phyloP scores from a whole-genome alignment of 2,888 invertebrate species.

The Scrobipalpa atriplicella region DNA sequence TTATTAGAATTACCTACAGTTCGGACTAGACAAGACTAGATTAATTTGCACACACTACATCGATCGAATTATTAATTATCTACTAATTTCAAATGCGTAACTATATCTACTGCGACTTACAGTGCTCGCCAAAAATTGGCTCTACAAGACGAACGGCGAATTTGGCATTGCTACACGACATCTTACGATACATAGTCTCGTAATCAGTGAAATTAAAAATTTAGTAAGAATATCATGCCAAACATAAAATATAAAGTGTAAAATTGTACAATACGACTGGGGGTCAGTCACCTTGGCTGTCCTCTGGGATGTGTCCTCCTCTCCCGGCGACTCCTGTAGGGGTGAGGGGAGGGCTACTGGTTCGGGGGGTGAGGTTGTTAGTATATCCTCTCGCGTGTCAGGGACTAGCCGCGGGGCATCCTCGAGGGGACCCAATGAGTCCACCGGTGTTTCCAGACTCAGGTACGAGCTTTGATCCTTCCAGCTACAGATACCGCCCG shows the following conservation, averaged over 20 bases:
- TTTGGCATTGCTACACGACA: conserved; percentile 63
- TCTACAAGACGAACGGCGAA: conserved; percentile 78
- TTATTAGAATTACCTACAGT: conserved; percentile 45
- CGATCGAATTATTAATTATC: conserved; percentile 41
- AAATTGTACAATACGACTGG: conserved; percentile 80
- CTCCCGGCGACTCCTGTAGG: conserved; percentile 69
- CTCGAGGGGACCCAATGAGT: conserved; percentile 50
- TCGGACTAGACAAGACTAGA: conserved; percentile 77
- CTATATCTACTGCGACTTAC: conserved; percentile 53
- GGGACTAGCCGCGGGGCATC: conserved; percentile 46
- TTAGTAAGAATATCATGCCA: conserved; percentile 81
- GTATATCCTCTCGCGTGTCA: conserved; percentile 75
- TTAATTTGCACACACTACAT: conserved; percentile 58
- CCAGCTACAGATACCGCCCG: conserved; percentile 92
- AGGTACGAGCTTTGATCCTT: conserved; percentile 91
- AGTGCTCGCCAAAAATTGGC: conserved; percentile 69
- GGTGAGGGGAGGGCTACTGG: conserved; percentile 71
- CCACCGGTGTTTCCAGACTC: conserved; percentile 79
- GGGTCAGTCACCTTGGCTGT: conserved; percentile 78
- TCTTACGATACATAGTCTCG: conserved; percentile 69
- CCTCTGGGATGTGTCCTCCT: conserved; percentile 55
- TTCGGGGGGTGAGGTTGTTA: conserved; percentile 72
- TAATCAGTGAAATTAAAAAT: conserved; percentile 75
- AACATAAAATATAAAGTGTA: conserved; percentile 76
- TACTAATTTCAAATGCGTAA: conserved; percentile 54